phyloP scores from a whole-genome alignment of 1,140 invertebrate genomes.

The Eueides isabella region DNA sequence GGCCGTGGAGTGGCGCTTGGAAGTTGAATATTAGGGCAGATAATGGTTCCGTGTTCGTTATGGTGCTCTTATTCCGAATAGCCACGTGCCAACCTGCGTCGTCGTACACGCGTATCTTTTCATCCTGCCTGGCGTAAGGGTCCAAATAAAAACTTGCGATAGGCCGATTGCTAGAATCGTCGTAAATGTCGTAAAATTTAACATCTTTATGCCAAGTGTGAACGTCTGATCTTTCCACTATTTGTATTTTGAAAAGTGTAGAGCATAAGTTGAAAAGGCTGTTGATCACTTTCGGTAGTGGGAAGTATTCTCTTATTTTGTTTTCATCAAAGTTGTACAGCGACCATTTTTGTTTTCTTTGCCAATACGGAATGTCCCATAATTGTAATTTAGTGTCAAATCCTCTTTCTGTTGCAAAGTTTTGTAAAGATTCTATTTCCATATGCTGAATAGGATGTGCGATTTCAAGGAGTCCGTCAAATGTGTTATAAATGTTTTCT shows the following conservation, averaged over 20 bases:
- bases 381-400: slow-evolving; percentile 87
- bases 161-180: slow-evolving; percentile 85
- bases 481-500: slow-evolving; percentile 88
- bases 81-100: slow-evolving; percentile 87
- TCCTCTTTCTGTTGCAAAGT: slow-evolving; percentile 89
- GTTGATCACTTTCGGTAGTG: slow-evolving; percentile 88
- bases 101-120: slow-evolving; percentile 84
- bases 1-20: slow-evolving; percentile 83
- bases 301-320: slow-evolving; percentile 91
- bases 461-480: slow-evolving; percentile 87
- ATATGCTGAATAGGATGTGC: slow-evolving; percentile 88
- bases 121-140: slow-evolving; percentile 86
- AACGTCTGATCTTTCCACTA: slow-evolving; percentile 86
- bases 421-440: slow-evolving; percentile 88
- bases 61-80: slow-evolving; percentile 86
- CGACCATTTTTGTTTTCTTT: slow-evolving; percentile 86
- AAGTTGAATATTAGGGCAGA: slow-evolving; percentile 93
- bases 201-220: slow-evolving; percentile 93
- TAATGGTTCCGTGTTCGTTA: slow-evolving; percentile 85
- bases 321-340: slow-evolving; percentile 88
- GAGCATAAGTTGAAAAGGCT: slow-evolving; percentile 89
- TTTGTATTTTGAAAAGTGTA: slow-evolving; percentile 91
- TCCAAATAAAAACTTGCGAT: slow-evolving; percentile 93
- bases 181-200: slow-evolving; percentile 91
- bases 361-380: slow-evolving; percentile 95